Evolutionary conservation across 2,797 vertebrate genomes (phyloP).

Genomic region (Acestrorhynchus altus): DNA sequence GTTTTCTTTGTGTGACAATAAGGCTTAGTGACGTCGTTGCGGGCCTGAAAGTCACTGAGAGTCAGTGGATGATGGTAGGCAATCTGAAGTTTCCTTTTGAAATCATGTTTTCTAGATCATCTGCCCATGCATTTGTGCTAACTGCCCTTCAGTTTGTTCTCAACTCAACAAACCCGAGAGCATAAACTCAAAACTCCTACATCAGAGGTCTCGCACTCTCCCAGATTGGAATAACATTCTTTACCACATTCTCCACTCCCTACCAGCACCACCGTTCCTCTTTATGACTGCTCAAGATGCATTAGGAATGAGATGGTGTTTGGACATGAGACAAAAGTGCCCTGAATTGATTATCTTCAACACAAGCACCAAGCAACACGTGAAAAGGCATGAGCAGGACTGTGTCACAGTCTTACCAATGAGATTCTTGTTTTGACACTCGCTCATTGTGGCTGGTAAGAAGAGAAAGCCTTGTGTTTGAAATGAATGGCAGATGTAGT

Average conservation of each 20-base stretch:
- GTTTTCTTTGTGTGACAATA: constrained; percentile 46
- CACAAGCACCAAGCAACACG: constrained; percentile 43
- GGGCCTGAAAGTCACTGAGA: constrained; percentile 52
- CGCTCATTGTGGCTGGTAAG: constrained; percentile 55
- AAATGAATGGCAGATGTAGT: constrained; percentile 50
- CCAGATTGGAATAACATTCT: constrained; percentile 14
- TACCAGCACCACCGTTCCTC: neutral
- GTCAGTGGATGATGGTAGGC: constrained; percentile 38
- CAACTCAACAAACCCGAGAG: constrained; percentile 10
- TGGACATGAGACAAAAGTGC: constrained; percentile 49
- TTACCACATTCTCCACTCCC: neutral
- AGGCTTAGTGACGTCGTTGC: constrained; percentile 50
- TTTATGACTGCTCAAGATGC: constrained; percentile 17
- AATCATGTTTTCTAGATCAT: constrained; percentile 20
- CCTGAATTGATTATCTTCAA: constrained; percentile 41
- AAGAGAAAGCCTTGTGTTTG: constrained; percentile 49
- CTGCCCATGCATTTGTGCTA: constrained; percentile 63
- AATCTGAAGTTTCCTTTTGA: constrained; percentile 6
- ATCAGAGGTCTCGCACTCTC: neutral
- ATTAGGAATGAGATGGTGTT: constrained; percentile 39
- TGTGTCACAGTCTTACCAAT: constrained; percentile 50
- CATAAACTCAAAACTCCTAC: constrained; percentile 26
- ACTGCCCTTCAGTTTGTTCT: constrained; percentile 36
- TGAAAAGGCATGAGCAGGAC: constrained; percentile 39
- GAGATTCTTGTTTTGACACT: constrained; percentile 30